A percentile compares a stretch with the other conserved stretches of the same genome.
Evolutionary conservation across 92 coral and sea anemone genomes (phyloP).

Genomic region (Pocillopora grandis): DNA sequence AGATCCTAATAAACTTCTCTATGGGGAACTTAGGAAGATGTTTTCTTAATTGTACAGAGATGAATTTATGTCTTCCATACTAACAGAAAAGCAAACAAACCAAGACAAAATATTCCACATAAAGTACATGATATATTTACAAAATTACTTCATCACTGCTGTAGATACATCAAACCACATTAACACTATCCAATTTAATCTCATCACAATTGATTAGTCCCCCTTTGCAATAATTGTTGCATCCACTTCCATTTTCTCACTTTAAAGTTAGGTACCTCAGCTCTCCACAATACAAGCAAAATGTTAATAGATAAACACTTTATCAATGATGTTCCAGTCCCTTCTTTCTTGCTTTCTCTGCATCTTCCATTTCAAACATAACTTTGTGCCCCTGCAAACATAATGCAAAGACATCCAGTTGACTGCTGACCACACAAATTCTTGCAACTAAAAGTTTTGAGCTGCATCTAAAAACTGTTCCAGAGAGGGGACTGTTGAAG

Average conservation of each 20-base stretch:
- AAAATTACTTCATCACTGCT: constrained; percentile 1
- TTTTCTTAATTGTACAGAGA: too few relatives aligned
- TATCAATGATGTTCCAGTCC: constrained; percentile 9
- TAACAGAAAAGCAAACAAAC: too few relatives aligned
- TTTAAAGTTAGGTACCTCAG: constrained; percentile 24
- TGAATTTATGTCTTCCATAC: not conserved
- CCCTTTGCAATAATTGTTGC: not conserved
- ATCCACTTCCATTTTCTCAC: not conserved
- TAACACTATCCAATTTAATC: not conserved
- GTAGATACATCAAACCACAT: not conserved
- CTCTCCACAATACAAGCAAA: not conserved
- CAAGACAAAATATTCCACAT: not conserved
- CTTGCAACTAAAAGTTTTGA: too few relatives aligned
- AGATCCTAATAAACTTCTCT: too few relatives aligned
- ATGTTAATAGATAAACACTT: not conserved
- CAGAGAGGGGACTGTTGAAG: too few relatives aligned
- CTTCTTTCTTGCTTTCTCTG: constrained; percentile 15
- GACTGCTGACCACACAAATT: too few relatives aligned
- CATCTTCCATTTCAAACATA: constrained; percentile 42
- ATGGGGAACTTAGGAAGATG: too few relatives aligned
- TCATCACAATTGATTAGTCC: not conserved
- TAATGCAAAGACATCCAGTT: not conserved
- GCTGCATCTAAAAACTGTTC: too few relatives aligned
- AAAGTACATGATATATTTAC: constrained; percentile 19
- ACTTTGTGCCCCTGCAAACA: constrained; percentile 38